Conservation (phyloP, 1,140 invertebrate species). For the Diorhabda elongata region DNA sequence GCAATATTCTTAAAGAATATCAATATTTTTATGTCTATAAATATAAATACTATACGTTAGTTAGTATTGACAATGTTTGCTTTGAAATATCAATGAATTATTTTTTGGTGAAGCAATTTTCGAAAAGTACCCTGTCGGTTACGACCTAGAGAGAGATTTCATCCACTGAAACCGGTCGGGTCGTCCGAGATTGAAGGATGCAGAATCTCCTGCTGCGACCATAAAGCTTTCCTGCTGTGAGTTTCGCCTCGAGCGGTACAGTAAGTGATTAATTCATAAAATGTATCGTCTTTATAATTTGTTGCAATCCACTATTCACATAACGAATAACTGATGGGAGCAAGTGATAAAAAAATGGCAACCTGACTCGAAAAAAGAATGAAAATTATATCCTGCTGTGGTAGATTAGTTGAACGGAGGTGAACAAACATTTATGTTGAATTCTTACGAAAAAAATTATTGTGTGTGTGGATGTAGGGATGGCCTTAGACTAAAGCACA, state of each 20-base stretch:
- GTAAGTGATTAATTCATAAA: slow-evolving; percentile 1
- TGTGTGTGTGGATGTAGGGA: too few relatives aligned
- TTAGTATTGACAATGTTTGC: too few relatives aligned
- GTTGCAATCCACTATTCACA: neutral
- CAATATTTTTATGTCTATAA: too few relatives aligned
- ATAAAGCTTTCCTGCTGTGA: neutral
- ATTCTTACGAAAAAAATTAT: too few relatives aligned
- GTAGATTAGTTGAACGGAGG: too few relatives aligned
- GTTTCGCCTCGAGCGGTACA: neutral
- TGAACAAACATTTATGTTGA: too few relatives aligned
- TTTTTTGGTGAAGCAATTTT: too few relatives aligned
- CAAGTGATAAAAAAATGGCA: neutral
- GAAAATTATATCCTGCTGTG: too few relatives aligned
- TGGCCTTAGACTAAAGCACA: too few relatives aligned
- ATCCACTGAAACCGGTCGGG: neutral
- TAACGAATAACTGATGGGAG: neutral
- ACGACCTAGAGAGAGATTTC: neutral
- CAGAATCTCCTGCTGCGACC: slow-evolving; percentile 1
- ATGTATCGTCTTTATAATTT: neutral
- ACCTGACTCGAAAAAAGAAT: neutral
- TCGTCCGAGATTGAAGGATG: neutral
- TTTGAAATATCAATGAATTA: too few relatives aligned
- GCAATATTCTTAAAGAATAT: too few relatives aligned
- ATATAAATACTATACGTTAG: too few relatives aligned
- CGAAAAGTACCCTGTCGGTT: neutral